Percentiles rank a stretch among this genome's conserved stretches.
These are phyloP conservation scores for Cotesia vestalis DNA, from an alignment of 1,140 invertebrate species.

Conservation along the genomic window DNA sequence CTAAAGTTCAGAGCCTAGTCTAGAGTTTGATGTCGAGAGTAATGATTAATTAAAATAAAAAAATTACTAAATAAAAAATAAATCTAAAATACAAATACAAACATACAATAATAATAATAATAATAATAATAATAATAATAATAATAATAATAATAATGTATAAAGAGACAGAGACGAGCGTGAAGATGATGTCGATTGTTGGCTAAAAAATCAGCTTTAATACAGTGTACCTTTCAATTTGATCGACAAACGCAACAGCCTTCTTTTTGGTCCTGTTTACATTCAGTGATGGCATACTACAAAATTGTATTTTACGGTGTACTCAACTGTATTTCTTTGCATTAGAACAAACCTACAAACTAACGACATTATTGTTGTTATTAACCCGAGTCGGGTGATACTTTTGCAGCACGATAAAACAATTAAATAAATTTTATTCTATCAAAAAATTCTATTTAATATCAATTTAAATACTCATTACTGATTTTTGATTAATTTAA, in stretches of 20 bases:
- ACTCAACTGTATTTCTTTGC: slow-evolving; percentile 25
- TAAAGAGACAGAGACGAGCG: background rate
- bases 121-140: no score
- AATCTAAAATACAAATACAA: no score
- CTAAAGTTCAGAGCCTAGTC: no score
- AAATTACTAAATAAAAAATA: background rate
- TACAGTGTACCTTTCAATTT: slow-evolving; percentile 59
- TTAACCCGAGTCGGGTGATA: background rate
- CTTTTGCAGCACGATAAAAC: background rate
- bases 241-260: slow-evolving; percentile 65
- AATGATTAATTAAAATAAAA: background rate
- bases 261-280: slow-evolving; percentile 65
- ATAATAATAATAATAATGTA: background rate
- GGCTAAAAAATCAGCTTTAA: background rate
- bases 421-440: no score
- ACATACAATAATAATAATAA: no score
- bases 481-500: no score
- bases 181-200: slow-evolving; percentile 3
- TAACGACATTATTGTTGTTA: slow-evolving; percentile 13
- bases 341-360: slow-evolving; percentile 12
- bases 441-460: no score
- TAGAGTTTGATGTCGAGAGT: no score
- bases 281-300: slow-evolving; percentile 64
- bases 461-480: no score
- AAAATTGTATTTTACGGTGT: slow-evolving; percentile 48